phyloP scores from a whole-genome alignment of 2,113 vertebrate species.

The Bungarus multicinctus region DNA sequence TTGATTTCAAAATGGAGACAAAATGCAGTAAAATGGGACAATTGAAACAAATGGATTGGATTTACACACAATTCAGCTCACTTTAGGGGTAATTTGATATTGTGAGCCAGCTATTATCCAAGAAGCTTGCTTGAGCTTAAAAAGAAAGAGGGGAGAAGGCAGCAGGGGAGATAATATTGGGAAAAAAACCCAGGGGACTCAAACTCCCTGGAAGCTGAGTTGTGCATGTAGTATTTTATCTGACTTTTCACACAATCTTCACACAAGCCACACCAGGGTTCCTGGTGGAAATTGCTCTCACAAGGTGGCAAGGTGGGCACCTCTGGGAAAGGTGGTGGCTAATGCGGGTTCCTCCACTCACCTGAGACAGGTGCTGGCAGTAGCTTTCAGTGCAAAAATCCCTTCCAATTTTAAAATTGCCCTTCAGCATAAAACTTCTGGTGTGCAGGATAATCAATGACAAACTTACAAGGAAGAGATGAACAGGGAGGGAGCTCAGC shows the following conservation, averaged over 20 bases:
- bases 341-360: not conserved
- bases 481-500: not conserved
- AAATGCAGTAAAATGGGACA: not conserved
- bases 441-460: not conserved
- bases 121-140: not conserved
- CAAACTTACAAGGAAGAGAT: not conserved
- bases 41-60: constrained; percentile 1
- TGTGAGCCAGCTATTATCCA: not conserved
- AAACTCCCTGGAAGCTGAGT: not conserved
- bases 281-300: not conserved
- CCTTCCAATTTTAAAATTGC: not conserved
- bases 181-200: too few species aligned
- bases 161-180: not conserved
- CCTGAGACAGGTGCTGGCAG: not conserved
- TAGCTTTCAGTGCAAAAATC: not conserved
- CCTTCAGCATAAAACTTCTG: not conserved
- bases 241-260: not conserved
- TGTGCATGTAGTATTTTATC: not conserved
- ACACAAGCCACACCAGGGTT: not conserved
- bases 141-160: not conserved
- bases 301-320: not conserved
- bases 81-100: not conserved
- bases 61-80: not conserved
- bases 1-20: constrained; percentile 1
- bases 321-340: not conserved